Evolutionary conservation across 1,140 invertebrate species (phyloP).

Genomic region (Harpegnathos saltator): DNA sequence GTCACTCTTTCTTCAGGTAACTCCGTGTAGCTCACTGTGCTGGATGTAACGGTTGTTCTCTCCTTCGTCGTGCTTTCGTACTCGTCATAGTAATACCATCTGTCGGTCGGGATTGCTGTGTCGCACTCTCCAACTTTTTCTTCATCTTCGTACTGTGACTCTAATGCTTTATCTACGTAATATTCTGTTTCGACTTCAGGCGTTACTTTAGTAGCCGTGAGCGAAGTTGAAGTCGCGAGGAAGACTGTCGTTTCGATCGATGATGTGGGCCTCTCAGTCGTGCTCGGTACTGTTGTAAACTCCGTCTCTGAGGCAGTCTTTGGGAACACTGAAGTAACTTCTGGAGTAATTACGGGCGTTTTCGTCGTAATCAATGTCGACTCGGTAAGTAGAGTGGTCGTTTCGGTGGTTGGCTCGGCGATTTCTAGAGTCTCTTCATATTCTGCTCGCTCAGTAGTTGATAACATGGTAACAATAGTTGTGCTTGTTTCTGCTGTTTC

Average conservation of each 20-base stretch:
- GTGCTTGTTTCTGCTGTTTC: conserved; percentile 19
- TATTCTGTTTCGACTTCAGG: conserved; percentile 34
- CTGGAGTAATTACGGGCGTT: background rate
- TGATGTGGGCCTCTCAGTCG: conserved; percentile 2
- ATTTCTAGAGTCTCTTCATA: conserved; percentile 2
- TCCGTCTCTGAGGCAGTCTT: conserved; percentile 5
- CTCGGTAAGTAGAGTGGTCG: background rate
- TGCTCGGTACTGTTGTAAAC: background rate
- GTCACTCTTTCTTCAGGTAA: background rate
- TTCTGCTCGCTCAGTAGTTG: conserved; percentile 5
- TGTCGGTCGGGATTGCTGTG: conserved; percentile 18
- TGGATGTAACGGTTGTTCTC: background rate
- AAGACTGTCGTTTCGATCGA: background rate
- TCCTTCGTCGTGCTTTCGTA: conserved; percentile 10
- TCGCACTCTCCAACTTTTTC: conserved; percentile 12
- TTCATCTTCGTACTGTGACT: conserved; percentile 17
- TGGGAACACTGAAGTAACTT: conserved; percentile 22
- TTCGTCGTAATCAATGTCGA: conserved; percentile 12
- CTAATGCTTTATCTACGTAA: conserved; percentile 11
- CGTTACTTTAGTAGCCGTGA: background rate
- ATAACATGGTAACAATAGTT: background rate
- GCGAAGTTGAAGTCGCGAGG: background rate
- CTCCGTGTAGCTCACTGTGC: conserved; percentile 14
- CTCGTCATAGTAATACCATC: conserved; percentile 38
- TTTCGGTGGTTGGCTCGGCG: background rate